phyloP scores from a whole-genome alignment of 1,140 invertebrate species.

The Centruroides vittatus region DNA sequence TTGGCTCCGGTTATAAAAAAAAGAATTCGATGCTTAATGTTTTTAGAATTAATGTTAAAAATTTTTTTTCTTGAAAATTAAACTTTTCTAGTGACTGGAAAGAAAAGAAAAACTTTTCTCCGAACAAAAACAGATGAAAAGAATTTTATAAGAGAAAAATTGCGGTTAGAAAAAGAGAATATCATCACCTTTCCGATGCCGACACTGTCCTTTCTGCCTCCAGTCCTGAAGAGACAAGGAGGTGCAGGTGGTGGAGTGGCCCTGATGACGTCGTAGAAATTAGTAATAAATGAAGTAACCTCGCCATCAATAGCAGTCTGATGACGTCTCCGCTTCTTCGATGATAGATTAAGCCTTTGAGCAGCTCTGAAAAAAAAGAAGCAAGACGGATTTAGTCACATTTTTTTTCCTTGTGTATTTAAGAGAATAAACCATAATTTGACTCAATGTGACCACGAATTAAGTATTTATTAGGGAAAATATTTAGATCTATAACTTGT shows the following conservation, averaged over 20 bases:
- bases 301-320: constrained; percentile 33
- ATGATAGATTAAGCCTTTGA: constrained; percentile 41
- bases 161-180: constrained; percentile 1
- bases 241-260: constrained; percentile 60
- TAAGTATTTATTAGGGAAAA: too few species aligned
- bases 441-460: too few species aligned
- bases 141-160: not conserved
- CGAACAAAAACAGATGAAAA: too few species aligned
- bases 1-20: too few species aligned
- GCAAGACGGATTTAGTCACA: constrained; percentile 11
- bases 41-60: too few species aligned
- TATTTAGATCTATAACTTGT: too few species aligned
- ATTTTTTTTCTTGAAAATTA: too few species aligned
- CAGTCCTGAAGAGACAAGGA: constrained; percentile 53
- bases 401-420: too few species aligned
- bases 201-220: constrained; percentile 64
- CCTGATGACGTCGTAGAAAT: constrained; percentile 49
- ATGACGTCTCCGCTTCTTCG: constrained; percentile 36
- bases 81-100: too few species aligned
- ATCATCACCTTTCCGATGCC: constrained; percentile 66
- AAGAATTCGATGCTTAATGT: too few species aligned
- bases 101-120: too few species aligned
- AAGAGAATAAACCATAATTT: too few species aligned
- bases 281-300: constrained; percentile 35
- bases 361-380: constrained; percentile 33